Evolutionary conservation across 1,140 invertebrate genomes (phyloP).

Genomic region (Tetraneura akinire): DNA sequence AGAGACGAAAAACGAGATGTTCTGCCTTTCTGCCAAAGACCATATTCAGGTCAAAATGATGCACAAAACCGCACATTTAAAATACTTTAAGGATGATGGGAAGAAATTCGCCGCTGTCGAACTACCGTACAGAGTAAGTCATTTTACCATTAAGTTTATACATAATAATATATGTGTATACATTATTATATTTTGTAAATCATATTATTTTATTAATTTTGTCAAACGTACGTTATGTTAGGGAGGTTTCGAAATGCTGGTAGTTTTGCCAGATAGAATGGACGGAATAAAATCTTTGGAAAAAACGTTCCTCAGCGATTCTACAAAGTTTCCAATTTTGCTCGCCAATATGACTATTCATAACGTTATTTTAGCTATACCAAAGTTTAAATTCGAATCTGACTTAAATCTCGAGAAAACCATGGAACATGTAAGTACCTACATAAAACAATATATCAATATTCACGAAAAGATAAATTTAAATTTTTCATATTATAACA

Average conservation of each 20-base stretch:
- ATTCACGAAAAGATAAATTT: background rate
- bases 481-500: no score
- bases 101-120: slow-evolving; percentile 11
- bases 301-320: background rate
- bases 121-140: slow-evolving; percentile 3
- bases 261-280: slow-evolving; percentile 24
- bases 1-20: background rate
- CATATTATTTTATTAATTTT: no score
- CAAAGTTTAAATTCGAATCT: slow-evolving; percentile 11
- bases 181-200: no score
- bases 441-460: no score
- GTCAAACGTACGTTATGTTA: background rate
- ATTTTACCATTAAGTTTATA: no score
- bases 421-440: background rate
- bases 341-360: background rate
- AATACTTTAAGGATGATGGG: background rate
- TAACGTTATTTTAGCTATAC: background rate
- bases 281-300: background rate
- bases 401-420: background rate
- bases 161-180: no score
- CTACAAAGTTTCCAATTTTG: background rate
- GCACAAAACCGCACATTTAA: background rate
- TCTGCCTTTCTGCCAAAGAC: background rate
- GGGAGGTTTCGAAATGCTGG: background rate
- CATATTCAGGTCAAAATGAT: background rate